Conservation (phyloP, 30 jellyfish, hydroid and myxozoan species). For the Aurelia aurita region DNA sequence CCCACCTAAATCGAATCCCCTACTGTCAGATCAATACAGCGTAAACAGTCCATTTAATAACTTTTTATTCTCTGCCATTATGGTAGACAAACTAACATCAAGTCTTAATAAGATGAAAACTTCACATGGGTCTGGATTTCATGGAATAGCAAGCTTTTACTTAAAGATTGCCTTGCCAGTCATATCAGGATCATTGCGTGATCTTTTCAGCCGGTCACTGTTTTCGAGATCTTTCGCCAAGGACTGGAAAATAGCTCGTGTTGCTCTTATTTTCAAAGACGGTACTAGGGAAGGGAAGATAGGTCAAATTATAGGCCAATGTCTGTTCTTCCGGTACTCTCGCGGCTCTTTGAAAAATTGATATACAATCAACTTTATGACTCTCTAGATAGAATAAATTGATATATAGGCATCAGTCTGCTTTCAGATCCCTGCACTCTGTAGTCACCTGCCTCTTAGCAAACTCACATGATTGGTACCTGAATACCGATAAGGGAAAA, state of each 20-base stretch:
- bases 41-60: background rate
- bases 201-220: constrained; percentile 31
- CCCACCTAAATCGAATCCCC: constrained; percentile 30
- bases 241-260: constrained; percentile 37
- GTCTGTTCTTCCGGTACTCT: constrained; percentile 13
- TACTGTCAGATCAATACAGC: constrained; percentile 15
- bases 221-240: constrained; percentile 25
- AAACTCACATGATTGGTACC: constrained; percentile 14
- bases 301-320: constrained; percentile 23
- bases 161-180: no score
- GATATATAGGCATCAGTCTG: no score
- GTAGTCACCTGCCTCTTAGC: constrained; percentile 8
- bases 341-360: constrained; percentile 17
- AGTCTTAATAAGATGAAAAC: constrained; percentile 26
- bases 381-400: background rate
- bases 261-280: constrained; percentile 8
- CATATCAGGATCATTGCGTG: constrained; percentile 23
- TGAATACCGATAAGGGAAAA: background rate
- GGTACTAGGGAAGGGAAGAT: no score
- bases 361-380: constrained; percentile 21
- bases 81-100: background rate
- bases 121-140: constrained; percentile 46
- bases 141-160: constrained; percentile 41
- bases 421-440: constrained; percentile 19
- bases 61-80: background rate